phyloP scores from a whole-genome alignment of 2,113 vertebrate genomes.

The Struthidea cinerea region DNA sequence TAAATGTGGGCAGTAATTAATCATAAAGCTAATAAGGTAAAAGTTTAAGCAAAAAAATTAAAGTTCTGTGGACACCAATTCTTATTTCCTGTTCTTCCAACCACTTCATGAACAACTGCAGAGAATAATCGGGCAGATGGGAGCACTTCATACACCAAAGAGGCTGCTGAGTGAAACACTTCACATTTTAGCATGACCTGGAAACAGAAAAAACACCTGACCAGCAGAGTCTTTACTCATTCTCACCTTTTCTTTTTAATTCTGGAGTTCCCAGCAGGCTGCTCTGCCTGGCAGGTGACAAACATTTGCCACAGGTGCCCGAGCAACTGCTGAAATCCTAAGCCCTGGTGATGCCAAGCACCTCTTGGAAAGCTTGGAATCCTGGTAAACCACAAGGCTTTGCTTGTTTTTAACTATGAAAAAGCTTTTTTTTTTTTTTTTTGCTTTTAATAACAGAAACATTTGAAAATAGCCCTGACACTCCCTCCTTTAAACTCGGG shows the following conservation, averaged over 20 bases:
- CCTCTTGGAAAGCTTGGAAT: not conserved
- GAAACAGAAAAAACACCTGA: not conserved
- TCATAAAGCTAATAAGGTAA: not conserved
- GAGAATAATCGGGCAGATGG: fast-evolving
- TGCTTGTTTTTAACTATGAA: not conserved
- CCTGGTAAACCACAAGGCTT: not conserved
- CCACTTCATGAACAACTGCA: not conserved
- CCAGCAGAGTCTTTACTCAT: not conserved
- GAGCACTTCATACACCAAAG: not conserved
- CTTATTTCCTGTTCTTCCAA: not conserved
- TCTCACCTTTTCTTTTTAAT: not conserved
- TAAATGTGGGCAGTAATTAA: not conserved
- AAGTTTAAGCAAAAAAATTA: not conserved
- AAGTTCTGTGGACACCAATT: not conserved
- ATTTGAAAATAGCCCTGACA: not conserved
- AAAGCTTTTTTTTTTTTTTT: not conserved
- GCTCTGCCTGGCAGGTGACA: not conserved
- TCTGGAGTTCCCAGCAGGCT: not conserved
- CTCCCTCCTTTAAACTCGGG: not conserved
- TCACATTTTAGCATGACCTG: not conserved
- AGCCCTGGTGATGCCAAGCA: not conserved
- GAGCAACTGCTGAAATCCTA: not conserved
- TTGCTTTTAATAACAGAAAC: not conserved
- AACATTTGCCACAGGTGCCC: not conserved
- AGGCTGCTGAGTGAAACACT: not conserved